phyloP scores from a whole-genome alignment of 2,797 vertebrate species.

The Pteronotus mesoamericanus region DNA sequence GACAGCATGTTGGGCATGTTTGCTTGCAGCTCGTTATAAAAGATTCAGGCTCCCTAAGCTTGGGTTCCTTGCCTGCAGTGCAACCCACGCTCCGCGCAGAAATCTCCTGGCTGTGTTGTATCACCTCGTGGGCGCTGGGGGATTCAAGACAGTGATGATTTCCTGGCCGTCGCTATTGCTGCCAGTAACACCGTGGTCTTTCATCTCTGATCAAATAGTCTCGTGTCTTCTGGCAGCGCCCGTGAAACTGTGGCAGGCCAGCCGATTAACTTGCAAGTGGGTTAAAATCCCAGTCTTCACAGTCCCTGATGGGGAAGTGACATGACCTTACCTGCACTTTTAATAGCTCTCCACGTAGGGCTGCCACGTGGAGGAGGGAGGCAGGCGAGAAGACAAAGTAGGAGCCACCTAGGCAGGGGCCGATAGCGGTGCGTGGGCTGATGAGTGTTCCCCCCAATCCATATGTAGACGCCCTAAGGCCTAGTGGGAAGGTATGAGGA shows the following conservation, averaged over 20 bases:
- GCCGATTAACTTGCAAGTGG: background rate
- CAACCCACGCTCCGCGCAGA: background rate
- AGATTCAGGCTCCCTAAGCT: background rate
- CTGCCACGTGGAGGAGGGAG: background rate
- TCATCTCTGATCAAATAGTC: background rate
- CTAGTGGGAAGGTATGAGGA: background rate
- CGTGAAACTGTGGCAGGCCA: too few species aligned
- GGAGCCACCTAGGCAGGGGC: background rate
- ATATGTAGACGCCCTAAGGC: background rate
- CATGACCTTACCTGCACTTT: background rate
- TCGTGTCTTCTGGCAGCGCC: background rate
- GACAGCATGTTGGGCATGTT: background rate
- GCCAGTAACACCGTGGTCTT: too few species aligned
- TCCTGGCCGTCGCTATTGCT: background rate
- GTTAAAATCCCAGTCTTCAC: background rate
- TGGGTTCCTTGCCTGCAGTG: background rate
- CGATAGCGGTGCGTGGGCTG: rapidly evolving
- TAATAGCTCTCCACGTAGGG: background rate
- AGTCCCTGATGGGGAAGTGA: too few species aligned
- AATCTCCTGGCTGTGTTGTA: background rate
- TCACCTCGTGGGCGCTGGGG: background rate
- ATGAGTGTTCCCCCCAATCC: background rate
- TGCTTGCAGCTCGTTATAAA: background rate
- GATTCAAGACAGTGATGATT: background rate
- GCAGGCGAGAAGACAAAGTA: too few species aligned